A percentile compares a stretch with the other conserved stretches of the same genome.
These are phyloP conservation scores for Amazonetta brasiliensis DNA, from an alignment of 2,797 vertebrate species.

Conservation along the genomic window DNA sequence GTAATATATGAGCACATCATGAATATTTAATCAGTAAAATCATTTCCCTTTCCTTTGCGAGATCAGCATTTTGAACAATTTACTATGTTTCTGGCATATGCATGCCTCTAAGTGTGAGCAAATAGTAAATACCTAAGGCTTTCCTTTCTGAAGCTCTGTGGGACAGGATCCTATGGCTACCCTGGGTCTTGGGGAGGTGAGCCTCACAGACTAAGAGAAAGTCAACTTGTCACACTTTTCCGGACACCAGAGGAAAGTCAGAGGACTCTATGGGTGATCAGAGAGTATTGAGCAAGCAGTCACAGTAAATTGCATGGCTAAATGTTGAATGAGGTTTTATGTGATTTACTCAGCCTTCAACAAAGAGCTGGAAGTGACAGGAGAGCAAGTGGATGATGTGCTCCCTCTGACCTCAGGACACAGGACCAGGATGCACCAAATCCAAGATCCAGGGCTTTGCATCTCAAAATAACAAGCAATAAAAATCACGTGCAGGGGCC, in stretches of 20 bases:
- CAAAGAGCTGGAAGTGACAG: neutral
- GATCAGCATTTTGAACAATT: neutral
- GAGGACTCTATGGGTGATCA: neutral
- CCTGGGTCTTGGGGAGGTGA: neutral
- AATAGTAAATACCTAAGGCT: neutral
- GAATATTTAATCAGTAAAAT: neutral
- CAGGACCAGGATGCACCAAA: neutral
- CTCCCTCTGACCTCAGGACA: neutral
- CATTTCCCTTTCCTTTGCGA: neutral
- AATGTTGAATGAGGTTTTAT: neutral
- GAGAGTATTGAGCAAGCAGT: neutral
- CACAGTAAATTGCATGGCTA: neutral
- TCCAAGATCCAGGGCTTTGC: neutral
- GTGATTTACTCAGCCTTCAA: neutral
- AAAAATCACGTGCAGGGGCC: neutral
- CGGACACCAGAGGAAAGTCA: neutral
- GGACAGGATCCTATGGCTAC: neutral
- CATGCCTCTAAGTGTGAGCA: fast-evolving
- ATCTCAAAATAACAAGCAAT: neutral
- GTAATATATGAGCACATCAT: fast-evolving
- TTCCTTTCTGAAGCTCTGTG: neutral
- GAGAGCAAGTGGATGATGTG: neutral
- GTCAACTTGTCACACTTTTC: neutral
- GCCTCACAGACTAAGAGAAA: neutral
- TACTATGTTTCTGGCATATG: neutral